phyloP scores from a whole-genome alignment of 2,888 invertebrate genomes.

The Megalurothrips usitatus region DNA sequence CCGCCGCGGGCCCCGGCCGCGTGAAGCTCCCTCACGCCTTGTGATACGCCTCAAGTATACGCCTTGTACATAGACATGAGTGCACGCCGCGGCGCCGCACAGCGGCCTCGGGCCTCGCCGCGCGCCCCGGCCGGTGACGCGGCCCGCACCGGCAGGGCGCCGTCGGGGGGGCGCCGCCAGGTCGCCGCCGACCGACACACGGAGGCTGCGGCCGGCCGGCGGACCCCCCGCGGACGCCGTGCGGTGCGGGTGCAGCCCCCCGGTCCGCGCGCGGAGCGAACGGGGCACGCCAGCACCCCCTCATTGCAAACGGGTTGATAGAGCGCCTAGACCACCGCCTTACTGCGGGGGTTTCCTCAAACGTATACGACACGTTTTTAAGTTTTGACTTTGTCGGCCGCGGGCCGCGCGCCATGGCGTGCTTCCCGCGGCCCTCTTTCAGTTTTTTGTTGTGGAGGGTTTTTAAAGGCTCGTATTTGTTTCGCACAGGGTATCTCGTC shows the following conservation, averaged over 20 bases:
- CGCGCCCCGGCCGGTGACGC: no score
- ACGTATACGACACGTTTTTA: slow-evolving; percentile 17
- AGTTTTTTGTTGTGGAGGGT: neutral
- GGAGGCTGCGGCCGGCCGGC: no score
- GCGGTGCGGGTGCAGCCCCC: no score
- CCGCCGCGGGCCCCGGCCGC: slow-evolving; percentile 11
- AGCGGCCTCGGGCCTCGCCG: neutral
- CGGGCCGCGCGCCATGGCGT: neutral
- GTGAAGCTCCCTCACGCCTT: slow-evolving; percentile 5
- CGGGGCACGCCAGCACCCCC: no score
- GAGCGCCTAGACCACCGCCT: slow-evolving; percentile 5
- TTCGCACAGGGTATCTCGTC: slow-evolving; percentile 14
- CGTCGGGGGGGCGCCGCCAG: no score
- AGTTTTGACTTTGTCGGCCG: slow-evolving; percentile 5
- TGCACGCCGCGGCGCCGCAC: neutral
- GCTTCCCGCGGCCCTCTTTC: no score
- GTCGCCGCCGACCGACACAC: no score
- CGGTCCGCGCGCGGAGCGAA: no score
- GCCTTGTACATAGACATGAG: slow-evolving; percentile 20
- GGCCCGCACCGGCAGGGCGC: no score
- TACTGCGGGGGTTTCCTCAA: slow-evolving; percentile 9
- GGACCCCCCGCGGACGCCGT: no score
- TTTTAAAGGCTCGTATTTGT: slow-evolving; percentile 5
- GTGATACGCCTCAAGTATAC: slow-evolving; percentile 26
- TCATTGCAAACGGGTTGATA: neutral